Evolutionary conservation across 2,888 invertebrate species (phyloP), one percentile per base, ranked within the genome.

Genomic region (Ophioninae sp.): DNA sequence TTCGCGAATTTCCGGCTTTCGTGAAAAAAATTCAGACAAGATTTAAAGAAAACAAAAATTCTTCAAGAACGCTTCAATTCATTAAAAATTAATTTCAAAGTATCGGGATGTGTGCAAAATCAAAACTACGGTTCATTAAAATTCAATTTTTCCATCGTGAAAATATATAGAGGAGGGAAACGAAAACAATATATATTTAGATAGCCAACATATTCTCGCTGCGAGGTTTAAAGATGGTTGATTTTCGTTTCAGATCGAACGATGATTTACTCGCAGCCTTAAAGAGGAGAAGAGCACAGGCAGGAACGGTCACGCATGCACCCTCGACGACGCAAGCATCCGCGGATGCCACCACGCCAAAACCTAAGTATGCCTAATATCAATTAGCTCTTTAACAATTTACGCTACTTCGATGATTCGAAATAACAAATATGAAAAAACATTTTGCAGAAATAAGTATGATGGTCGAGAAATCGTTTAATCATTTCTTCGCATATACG

Each of bases 261-360:
- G 95, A 96, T 81, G 96, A 96, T 88, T 94, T 97, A 41, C 93
- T 97, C 67, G 96, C 95, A 77, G 95, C 96, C 0, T 93, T 97
- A 81, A 96, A 96, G 92, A 95, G 95, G 88, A 94, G 96, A 89
- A 94, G 96, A 88, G 96, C 95, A 83, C 96, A 96, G 91, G 96
- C 94, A 22, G 95, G 95, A 86, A 94, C 94, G 91, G 94, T 95
- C 94, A 93, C 84, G 44, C 89, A 89, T 58, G 61, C 88, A 22
- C 51, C 88, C 6, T 64, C 89, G 7, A 85, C 87, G 13, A 85
- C 88, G 20, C 89, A 88, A 56, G 44, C 88, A 74, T 73, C 88
- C 39, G 74, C 84, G 13, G 91, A 91, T 23, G 56, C 89, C 17
- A 87, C 89, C 13, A 86, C 90, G 37, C 41, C 86, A 9, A 90